Evolutionary conservation across 1,140 invertebrate species (phyloP).

Genomic region (Sitodiplosis mosellana): DNA sequence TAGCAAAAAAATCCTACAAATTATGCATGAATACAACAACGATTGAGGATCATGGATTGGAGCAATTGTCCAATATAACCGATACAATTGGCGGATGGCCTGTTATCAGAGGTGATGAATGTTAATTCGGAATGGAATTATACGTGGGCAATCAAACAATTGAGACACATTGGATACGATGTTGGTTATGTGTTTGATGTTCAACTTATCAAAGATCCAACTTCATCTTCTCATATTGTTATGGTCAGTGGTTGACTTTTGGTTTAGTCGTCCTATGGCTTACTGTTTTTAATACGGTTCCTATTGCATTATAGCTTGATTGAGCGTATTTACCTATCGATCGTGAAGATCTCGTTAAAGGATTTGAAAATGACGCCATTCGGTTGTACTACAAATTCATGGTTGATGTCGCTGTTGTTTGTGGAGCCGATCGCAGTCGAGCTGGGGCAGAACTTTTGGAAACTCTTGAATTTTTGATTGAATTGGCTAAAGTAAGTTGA

Average conservation of each 20-base stretch:
- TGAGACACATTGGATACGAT: conserved; percentile 59
- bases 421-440: conserved; percentile 29
- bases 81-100: conserved; percentile 79
- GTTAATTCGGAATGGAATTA: conserved; percentile 52
- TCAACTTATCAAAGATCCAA: no score
- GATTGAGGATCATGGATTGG: conserved; percentile 53
- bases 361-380: conserved; percentile 15
- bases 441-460: conserved; percentile 31
- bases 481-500: conserved; percentile 36
- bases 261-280: no score
- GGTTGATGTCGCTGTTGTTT: conserved; percentile 30
- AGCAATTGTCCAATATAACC: conserved; percentile 49
- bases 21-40: conserved; percentile 71
- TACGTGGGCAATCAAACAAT: conserved; percentile 65
- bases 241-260: no score
- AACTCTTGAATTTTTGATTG: conserved; percentile 37
- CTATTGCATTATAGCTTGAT: no score
- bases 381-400: conserved; percentile 20
- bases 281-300: no score
- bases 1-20: conserved; percentile 60
- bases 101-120: conserved; percentile 54
- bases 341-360: conserved; percentile 35
- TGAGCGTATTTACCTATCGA: conserved; percentile 38
- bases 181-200: conserved; percentile 88
- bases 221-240: no score